phyloP scores from a whole-genome alignment of 2,888 invertebrate genomes.

The Catocala nupta region DNA sequence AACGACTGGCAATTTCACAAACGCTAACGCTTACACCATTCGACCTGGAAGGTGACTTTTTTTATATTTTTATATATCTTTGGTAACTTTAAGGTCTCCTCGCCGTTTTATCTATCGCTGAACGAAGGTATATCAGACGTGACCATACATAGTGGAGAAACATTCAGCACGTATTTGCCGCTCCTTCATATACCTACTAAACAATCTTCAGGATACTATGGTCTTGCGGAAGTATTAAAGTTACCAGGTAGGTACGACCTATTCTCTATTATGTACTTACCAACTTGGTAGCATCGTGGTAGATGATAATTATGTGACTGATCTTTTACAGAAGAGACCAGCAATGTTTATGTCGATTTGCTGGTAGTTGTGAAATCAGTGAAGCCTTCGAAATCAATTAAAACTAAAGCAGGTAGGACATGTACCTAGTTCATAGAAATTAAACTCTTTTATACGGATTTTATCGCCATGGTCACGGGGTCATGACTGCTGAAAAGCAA shows the following conservation, averaged over 20 bases:
- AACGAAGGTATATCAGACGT: slow-evolving; percentile 90
- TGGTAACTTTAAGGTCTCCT: slow-evolving; percentile 86
- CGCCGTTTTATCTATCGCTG: slow-evolving; percentile 89
- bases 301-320: not conserved
- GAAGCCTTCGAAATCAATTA: slow-evolving; percentile 88
- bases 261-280: not conserved
- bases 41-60: no score
- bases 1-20: no score
- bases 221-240: slow-evolving; percentile 85
- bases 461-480: no score
- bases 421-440: not conserved
- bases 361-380: slow-evolving; percentile 90
- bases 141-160: slow-evolving; percentile 85
- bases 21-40: no score
- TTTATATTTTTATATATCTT: not conserved
- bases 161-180: slow-evolving; percentile 77
- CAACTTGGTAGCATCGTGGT: not conserved
- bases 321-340: slow-evolving; percentile 69
- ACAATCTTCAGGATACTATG: slow-evolving; percentile 85
- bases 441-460: no score
- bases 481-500: no score
- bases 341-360: slow-evolving; percentile 88
- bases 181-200: slow-evolving; percentile 90
- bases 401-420: slow-evolving; percentile 85
- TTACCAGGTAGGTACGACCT: slow-evolving; percentile 73